Percentiles rank a stretch among this genome's conserved stretches.
Evolutionary conservation across 2,797 vertebrate genomes (phyloP).

Genomic region (Aulostomus chinensis): DNA sequence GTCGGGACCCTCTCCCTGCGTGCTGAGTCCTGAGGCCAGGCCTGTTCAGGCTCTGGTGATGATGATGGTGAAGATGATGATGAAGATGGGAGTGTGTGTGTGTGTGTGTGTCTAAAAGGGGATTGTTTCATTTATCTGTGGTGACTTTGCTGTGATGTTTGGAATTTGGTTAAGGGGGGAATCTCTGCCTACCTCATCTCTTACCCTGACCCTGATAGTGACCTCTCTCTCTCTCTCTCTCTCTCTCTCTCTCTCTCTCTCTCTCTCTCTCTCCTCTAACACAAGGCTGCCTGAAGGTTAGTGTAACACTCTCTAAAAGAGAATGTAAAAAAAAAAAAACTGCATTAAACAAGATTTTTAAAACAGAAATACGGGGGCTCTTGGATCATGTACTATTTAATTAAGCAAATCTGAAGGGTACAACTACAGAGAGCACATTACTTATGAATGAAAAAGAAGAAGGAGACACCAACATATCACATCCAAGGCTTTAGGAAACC

Average conservation of each 20-base stretch:
- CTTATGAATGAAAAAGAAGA: slow-evolving; percentile 27
- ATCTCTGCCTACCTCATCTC: slow-evolving; percentile 68
- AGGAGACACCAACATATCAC: slow-evolving; percentile 30
- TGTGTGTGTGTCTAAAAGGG: background rate
- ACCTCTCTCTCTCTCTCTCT: slow-evolving; percentile 63
- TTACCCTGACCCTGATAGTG: slow-evolving; percentile 68
- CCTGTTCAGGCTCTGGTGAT: slow-evolving; percentile 42
- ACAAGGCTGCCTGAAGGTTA: slow-evolving; percentile 59
- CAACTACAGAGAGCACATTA: slow-evolving; percentile 30
- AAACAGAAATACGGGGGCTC: slow-evolving; percentile 16
- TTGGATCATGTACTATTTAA: slow-evolving; percentile 30
- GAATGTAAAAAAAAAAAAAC: slow-evolving; percentile 45
- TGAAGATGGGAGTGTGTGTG: slow-evolving; percentile 1
- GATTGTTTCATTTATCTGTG: slow-evolving; percentile 45
- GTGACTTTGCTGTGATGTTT: slow-evolving; percentile 49
- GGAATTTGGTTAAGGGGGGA: slow-evolving; percentile 63
- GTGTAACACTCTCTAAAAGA: slow-evolving; percentile 46
- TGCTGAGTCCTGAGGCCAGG: slow-evolving; percentile 74
- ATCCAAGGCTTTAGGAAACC: slow-evolving; percentile 33
- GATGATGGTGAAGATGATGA: slow-evolving; percentile 11
- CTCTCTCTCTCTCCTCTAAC: slow-evolving; percentile 52
- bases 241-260: slow-evolving; percentile 57
- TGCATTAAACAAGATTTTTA: too few species aligned
- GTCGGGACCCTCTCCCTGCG: slow-evolving; percentile 72
- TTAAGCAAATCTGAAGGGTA: slow-evolving; percentile 38